Evolutionary conservation across 2,797 vertebrate genomes (phyloP).

Genomic region (Martes flavigula): DNA sequence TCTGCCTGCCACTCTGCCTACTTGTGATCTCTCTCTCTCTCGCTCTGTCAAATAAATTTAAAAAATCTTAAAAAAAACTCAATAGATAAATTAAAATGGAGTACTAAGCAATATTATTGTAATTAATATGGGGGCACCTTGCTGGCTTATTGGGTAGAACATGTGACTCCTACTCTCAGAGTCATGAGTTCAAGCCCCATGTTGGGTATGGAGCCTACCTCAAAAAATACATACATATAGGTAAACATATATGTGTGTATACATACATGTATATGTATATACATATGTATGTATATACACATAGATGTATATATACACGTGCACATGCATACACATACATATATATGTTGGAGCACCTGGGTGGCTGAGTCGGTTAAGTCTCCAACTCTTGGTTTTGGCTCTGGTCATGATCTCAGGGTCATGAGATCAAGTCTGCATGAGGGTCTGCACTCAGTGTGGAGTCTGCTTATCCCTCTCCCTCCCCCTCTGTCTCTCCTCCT

Average conservation of each 20-base stretch:
- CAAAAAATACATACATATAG: not conserved
- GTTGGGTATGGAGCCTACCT: not conserved
- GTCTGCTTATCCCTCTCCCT: not conserved
- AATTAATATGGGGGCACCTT: not conserved
- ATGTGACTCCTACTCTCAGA: not conserved
- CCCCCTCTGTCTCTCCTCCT: no score
- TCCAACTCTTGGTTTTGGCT: no score
- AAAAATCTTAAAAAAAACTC: not conserved
- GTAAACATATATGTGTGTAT: no score
- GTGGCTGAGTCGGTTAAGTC: no score
- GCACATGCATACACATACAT: no score
- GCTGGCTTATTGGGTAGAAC: not conserved
- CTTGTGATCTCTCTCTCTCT: no score
- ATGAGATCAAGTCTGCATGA: not conserved
- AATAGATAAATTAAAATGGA: not conserved
- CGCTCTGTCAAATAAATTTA: no score
- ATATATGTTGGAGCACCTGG: no score
- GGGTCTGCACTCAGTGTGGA: not conserved
- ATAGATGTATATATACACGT: no score
- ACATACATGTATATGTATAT: no score
- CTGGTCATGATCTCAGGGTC: not conserved
- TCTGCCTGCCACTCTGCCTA: no score
- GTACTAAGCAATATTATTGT: not conserved
- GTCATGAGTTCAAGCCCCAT: not conserved
- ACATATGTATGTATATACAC: no score